A percentile compares a stretch with the other conserved stretches of the same genome.
phyloP scores from a whole-genome alignment of 2,113 vertebrate species.

The Panurus biarmicus region DNA sequence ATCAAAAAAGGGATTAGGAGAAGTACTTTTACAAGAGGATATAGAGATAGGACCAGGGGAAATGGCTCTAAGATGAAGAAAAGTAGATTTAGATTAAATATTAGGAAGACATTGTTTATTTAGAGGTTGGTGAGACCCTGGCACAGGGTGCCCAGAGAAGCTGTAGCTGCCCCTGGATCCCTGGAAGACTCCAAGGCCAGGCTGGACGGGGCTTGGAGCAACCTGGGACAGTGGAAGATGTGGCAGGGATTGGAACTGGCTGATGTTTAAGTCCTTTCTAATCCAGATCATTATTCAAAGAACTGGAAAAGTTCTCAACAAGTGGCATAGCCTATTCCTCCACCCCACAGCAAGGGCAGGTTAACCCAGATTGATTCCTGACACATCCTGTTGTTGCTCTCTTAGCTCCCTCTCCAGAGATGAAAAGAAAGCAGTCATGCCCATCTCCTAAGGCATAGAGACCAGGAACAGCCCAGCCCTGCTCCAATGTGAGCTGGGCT shows the following conservation, averaged over 20 bases:
- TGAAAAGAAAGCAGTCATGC: background rate
- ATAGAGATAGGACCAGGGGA: background rate
- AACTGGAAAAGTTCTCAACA: background rate
- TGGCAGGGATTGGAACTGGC: fast-evolving
- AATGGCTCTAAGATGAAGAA: background rate
- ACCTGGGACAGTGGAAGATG: background rate
- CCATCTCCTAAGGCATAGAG: background rate
- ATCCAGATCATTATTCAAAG: background rate
- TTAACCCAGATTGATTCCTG: background rate
- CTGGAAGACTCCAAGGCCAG: background rate
- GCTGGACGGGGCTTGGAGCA: fast-evolving
- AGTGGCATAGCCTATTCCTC: background rate
- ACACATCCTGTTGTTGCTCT: background rate
- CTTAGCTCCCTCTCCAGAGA: background rate
- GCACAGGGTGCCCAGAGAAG: background rate
- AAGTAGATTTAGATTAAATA: background rate
- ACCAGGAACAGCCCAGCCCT: background rate
- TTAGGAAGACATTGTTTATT: background rate
- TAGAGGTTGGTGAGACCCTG: background rate
- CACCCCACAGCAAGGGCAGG: background rate
- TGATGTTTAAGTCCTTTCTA: background rate
- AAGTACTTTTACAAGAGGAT: background rate
- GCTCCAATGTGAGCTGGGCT: fast-evolving
- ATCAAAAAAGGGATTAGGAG: background rate
- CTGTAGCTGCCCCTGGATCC: background rate